Evolutionary conservation across 2,888 invertebrate genomes (phyloP).

Genomic region (Troilus luridus): DNA sequence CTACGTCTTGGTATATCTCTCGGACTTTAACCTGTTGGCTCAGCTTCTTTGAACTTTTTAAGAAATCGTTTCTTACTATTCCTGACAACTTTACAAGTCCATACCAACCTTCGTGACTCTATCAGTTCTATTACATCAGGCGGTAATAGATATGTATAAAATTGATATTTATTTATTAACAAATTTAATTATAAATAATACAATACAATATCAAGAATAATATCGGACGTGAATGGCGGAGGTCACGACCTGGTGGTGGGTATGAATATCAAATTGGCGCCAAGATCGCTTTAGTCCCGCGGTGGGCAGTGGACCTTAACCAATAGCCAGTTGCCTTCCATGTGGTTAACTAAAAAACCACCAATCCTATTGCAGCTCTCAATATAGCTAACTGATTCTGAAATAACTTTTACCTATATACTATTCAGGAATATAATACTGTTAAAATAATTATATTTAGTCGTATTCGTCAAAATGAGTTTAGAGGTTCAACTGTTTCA

Average conservation of each 20-base stretch:
- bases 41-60: too few relatives aligned
- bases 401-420: neutral
- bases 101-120: too few relatives aligned
- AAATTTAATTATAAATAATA: neutral
- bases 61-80: too few relatives aligned
- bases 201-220: neutral
- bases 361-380: conserved; percentile 22
- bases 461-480: neutral
- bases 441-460: neutral
- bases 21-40: too few relatives aligned
- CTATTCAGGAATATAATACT: neutral
- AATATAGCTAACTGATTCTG: neutral
- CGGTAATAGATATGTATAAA: too few relatives aligned
- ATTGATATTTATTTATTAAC: neutral
- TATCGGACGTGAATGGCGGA: neutral
- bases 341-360: neutral
- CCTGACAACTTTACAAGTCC: too few relatives aligned
- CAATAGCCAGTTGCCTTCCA: conserved; percentile 22
- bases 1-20: too few relatives aligned
- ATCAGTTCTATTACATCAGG: too few relatives aligned
- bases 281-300: conserved; percentile 26
- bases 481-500: neutral
- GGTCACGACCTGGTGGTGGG: neutral
- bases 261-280: conserved; percentile 43
- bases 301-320: conserved; percentile 7